Conservation (phyloP, 2,888 invertebrate species). For the Callinectes sapidus region DNA sequence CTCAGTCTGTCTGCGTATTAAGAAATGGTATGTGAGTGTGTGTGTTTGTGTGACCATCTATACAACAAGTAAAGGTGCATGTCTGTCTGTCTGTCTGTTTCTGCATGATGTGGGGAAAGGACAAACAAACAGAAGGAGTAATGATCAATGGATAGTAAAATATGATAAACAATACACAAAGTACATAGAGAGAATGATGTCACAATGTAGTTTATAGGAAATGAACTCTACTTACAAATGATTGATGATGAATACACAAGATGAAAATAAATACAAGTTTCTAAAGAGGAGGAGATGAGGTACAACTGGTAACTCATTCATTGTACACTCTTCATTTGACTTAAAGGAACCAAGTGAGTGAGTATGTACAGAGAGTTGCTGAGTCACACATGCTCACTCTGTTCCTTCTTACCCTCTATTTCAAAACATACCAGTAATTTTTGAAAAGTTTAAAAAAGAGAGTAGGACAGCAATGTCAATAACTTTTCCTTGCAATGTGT, state of each 20-base stretch:
- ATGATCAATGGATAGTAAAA: background rate
- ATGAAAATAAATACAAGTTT: background rate
- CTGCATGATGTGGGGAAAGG: background rate
- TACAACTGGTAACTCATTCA: background rate
- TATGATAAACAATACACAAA: background rate
- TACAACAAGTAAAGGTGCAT: background rate
- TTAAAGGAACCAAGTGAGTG: background rate
- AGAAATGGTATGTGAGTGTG: too few species aligned
- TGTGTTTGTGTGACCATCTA: too few species aligned
- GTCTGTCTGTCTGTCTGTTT: background rate
- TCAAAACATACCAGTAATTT: background rate
- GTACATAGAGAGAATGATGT: background rate
- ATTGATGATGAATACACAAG: background rate
- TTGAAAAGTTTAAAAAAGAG: background rate
- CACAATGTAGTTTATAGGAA: background rate
- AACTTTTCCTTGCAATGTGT: background rate
- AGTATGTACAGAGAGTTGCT: background rate
- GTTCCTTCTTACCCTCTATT: background rate
- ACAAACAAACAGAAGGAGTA: background rate
- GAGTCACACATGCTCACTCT: background rate
- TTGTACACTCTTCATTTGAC: background rate
- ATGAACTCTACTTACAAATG: background rate
- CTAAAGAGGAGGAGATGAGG: background rate
- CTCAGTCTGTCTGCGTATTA: too few species aligned
- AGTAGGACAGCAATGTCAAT: too few species aligned